Evolutionary conservation across 2,797 vertebrate species (phyloP).

Genomic region (Diceros bicornis): DNA sequence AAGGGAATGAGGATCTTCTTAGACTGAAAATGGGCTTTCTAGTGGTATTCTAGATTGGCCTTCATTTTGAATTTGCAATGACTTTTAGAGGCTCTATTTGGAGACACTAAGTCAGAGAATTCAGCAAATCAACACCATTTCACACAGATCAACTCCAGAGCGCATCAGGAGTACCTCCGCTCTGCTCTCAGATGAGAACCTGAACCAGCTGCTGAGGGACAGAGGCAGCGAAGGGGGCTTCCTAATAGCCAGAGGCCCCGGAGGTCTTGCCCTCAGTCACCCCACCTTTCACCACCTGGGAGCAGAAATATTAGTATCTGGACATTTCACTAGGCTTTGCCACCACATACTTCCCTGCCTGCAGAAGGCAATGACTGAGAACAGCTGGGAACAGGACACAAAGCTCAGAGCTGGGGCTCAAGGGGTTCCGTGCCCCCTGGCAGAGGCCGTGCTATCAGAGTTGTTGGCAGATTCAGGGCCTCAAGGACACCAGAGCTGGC

Average conservation of each 20-base stretch:
- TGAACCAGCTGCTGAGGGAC: not conserved
- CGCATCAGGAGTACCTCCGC: not conserved
- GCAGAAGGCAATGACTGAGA: not conserved
- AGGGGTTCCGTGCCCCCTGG: fast-evolving
- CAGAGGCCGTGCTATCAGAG: not conserved
- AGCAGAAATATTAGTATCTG: not conserved
- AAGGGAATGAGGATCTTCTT: not conserved
- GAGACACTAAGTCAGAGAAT: conserved; percentile 75
- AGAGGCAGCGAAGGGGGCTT: not conserved
- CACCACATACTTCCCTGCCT: not conserved
- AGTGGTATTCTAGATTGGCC: conserved; percentile 46
- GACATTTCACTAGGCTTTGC: not conserved
- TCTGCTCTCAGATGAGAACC: not conserved
- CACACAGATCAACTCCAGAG: not conserved
- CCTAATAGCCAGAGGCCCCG: not conserved
- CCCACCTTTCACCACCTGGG: not conserved
- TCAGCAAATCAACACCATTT: not conserved
- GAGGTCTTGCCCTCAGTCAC: not conserved
- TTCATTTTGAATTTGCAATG: conserved; percentile 67
- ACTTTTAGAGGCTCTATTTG: conserved; percentile 77
- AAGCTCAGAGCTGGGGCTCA: not conserved
- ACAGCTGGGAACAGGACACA: not conserved
- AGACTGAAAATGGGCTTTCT: not conserved
- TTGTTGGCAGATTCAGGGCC: not conserved
- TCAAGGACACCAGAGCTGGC: not conserved